These are phyloP conservation scores for Colius striatus DNA, from an alignment of 2,113 vertebrate species.

Conservation along the genomic window DNA sequence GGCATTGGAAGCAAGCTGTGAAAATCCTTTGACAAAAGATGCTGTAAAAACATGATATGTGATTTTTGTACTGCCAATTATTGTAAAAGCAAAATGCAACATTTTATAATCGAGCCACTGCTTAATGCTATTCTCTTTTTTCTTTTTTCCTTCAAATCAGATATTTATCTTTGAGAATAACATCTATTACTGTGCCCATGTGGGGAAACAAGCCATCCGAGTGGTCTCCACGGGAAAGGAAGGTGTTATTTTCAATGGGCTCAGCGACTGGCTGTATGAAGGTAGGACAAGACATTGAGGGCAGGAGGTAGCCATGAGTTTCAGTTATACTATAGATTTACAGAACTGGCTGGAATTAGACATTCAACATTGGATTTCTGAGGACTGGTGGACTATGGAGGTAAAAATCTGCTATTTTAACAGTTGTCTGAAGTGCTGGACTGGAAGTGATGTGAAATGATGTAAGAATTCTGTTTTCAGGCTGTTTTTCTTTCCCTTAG, in stretches of 20 bases:
- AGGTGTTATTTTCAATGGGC: constrained; percentile 94
- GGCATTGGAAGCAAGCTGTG: neutral
- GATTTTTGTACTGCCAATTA: neutral
- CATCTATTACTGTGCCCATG: constrained; percentile 95
- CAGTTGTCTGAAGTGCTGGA: neutral
- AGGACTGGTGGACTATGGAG: neutral
- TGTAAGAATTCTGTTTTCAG: constrained; percentile 16
- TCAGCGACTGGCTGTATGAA: constrained; percentile 98
- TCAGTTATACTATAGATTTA: neutral
- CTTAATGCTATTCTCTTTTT: constrained; percentile 41
- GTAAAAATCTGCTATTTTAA: neutral
- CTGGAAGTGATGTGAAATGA: constrained; percentile 30
- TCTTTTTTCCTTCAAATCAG: constrained; percentile 73
- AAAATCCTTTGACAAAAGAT: neutral
- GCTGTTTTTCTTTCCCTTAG: constrained; percentile 14
- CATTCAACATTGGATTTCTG: neutral
- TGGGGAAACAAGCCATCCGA: constrained; percentile 94
- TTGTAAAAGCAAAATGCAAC: constrained; percentile 5
- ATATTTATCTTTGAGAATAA: constrained; percentile 99
- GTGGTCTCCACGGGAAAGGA: constrained; percentile 96
- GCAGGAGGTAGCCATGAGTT: neutral
- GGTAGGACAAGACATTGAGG: constrained; percentile 75
- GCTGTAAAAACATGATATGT: constrained; percentile 13
- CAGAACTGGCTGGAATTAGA: neutral
- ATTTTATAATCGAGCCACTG: neutral